phyloP scores from a whole-genome alignment of 2,888 invertebrate species.

The Agriotes lineatus region DNA sequence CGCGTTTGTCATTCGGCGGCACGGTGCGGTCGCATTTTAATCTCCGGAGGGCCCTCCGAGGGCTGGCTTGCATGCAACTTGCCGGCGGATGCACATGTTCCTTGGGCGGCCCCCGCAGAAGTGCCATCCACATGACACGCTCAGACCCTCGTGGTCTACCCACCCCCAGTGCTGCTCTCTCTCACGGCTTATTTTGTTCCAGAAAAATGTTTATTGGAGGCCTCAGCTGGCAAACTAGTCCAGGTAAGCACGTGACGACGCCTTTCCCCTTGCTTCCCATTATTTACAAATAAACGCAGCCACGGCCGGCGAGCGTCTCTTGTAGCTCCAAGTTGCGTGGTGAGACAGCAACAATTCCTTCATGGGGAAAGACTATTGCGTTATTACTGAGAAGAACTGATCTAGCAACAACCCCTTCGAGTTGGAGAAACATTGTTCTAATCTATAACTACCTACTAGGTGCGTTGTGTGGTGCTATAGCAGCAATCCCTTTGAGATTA shows the following conservation, averaged over 20 bases:
- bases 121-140: constrained; percentile 41
- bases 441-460: no score
- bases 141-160: constrained; percentile 45
- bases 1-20: constrained; percentile 41
- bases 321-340: not conserved
- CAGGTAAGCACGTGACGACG: constrained; percentile 78
- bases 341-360: no score
- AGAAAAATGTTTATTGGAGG: constrained; percentile 99
- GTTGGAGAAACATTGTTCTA: no score
- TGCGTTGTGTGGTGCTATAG: no score
- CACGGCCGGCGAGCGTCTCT: not conserved
- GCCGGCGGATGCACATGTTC: constrained; percentile 43
- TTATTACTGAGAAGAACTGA: no score
- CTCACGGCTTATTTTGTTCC: constrained; percentile 72
- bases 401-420: no score
- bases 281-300: not conserved
- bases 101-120: constrained; percentile 33
- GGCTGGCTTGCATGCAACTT: constrained; percentile 36
- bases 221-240: constrained; percentile 99
- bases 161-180: constrained; percentile 31
- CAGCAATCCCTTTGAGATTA: no score
- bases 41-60: constrained; percentile 19
- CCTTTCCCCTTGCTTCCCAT: constrained; percentile 19
- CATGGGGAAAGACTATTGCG: no score
- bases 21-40: constrained; percentile 34